Base-by-base conservation (phyloP, 2,888 invertebrate genomes). In the Leucophenga maculata region DNA sequence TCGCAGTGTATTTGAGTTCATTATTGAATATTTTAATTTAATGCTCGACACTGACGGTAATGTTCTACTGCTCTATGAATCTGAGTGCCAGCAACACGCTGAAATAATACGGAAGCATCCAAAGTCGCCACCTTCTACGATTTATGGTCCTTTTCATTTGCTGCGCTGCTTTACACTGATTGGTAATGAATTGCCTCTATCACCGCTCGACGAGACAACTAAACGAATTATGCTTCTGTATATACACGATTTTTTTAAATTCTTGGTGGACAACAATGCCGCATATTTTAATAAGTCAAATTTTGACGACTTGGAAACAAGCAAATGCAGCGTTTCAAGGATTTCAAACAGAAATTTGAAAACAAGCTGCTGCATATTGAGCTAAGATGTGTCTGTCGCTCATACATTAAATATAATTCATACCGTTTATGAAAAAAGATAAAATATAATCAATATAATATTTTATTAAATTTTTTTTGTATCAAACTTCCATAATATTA, bases 11-110 rank as follows among this genome's bases (percentile, higher is more conserved):
- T 91, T 92, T 1, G 92, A 92, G 77, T 95, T 97, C 0, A 93
- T 98, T 48, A 93, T 94, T 77, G 97, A 97, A 85, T 98, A 98
- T 86, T 98, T 98, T 86, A 97, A 98, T 88, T 94, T 94, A 0
- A 95, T 97, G 88, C 89, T 98, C 14, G 97, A 97, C 1, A 94
- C 95, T n/a, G n/a, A n/a, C n/a, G n/a, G n/a, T n/a, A n/a, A n/a
- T n/a, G n/a, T n/a, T 1, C 97, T 97, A 85, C 90, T 98, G 8
- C 90, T 98, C 8, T 99, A 98, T 87, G 97, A 97, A 87, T 97
- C 96, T 88, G 98, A 98, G 89, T 90, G 97, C 67, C 94, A 95
- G 0, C 97, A 98, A 84, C 97, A 96, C 88, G 93, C 94, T 65
- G 96, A 97, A 82, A 92, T 96, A 66, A 89, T 94, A 69, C 92